Evolutionary conservation across 2,113 vertebrate genomes (phyloP).

Genomic region (Orycteropus afer): DNA sequence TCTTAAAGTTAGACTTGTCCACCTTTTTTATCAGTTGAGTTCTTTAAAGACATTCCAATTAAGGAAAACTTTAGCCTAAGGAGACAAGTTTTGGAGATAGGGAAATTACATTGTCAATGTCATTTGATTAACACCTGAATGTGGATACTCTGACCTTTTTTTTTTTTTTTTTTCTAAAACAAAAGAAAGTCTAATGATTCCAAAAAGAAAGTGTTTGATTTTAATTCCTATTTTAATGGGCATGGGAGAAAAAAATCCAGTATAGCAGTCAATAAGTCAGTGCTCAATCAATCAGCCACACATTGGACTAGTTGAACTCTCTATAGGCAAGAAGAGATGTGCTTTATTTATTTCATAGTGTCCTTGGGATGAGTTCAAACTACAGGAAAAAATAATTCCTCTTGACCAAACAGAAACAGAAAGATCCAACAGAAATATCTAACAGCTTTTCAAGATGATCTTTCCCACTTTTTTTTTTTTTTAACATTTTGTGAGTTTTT

Average conservation of each 20-base stretch:
- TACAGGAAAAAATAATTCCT: not conserved
- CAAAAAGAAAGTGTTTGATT: conserved; percentile 83
- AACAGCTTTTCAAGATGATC: not conserved
- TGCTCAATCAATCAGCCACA: conserved; percentile 51
- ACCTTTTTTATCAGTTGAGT: not conserved
- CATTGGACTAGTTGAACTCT: conserved; percentile 66
- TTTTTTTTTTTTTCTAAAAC: no score
- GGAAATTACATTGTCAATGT: conserved; percentile 77
- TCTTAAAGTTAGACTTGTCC: conserved; percentile 6
- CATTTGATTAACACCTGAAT: conserved; percentile 81
- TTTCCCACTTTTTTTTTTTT: not conserved
- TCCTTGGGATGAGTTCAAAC: conserved; percentile 63
- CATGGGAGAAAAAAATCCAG: conserved; percentile 79
- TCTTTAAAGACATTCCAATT: conserved; percentile 76
- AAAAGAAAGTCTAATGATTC: conserved; percentile 75
- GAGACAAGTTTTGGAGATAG: conserved; percentile 76
- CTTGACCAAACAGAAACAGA: not conserved
- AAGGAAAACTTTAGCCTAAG: conserved; percentile 76
- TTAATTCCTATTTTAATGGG: conserved; percentile 79
- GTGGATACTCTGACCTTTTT: no score
- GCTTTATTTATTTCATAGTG: conserved; percentile 56
- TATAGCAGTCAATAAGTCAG: conserved; percentile 76
- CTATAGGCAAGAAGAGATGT: conserved; percentile 39
- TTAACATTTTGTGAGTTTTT: conserved; percentile 22
- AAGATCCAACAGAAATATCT: not conserved